Conservation (phyloP, 2,113 vertebrate genomes). For the Petromus typicus region DNA sequence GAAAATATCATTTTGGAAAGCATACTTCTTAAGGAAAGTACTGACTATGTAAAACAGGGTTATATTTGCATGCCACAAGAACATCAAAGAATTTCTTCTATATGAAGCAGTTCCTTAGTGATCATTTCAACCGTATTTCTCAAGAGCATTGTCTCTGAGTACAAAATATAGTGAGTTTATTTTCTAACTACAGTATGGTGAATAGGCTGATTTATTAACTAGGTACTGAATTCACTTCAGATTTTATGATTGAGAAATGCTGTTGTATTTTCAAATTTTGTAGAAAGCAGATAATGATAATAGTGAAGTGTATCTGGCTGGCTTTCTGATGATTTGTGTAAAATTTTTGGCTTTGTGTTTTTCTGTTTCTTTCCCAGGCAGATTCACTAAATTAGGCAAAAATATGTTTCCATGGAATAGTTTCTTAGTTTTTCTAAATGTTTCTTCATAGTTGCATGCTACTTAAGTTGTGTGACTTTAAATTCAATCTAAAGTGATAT, state of each 20-base stretch:
- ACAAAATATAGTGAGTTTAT: slow-evolving; percentile 2
- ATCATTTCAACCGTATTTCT: background rate
- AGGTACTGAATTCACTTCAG: background rate
- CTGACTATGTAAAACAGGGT: background rate
- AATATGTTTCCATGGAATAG: background rate
- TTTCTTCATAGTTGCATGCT: background rate
- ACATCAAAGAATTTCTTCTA: slow-evolving; percentile 4
- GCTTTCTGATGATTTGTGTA: background rate
- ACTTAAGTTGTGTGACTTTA: background rate
- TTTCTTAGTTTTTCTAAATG: background rate
- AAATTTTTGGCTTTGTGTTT: slow-evolving; percentile 6
- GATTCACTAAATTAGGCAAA: background rate
- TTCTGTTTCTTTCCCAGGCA: background rate
- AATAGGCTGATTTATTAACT: background rate
- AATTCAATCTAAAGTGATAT: background rate
- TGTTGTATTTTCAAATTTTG: background rate
- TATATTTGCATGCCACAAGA: background rate
- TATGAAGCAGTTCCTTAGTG: background rate
- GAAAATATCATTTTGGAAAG: slow-evolving; percentile 17
- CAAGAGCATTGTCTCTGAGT: background rate
- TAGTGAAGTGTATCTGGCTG: background rate
- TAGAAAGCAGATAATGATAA: background rate
- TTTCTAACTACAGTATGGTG: background rate
- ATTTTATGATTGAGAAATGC: background rate
- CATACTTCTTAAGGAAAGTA: background rate